phyloP scores from a whole-genome alignment of 2,797 vertebrate species.

The Falco peregrinus region DNA sequence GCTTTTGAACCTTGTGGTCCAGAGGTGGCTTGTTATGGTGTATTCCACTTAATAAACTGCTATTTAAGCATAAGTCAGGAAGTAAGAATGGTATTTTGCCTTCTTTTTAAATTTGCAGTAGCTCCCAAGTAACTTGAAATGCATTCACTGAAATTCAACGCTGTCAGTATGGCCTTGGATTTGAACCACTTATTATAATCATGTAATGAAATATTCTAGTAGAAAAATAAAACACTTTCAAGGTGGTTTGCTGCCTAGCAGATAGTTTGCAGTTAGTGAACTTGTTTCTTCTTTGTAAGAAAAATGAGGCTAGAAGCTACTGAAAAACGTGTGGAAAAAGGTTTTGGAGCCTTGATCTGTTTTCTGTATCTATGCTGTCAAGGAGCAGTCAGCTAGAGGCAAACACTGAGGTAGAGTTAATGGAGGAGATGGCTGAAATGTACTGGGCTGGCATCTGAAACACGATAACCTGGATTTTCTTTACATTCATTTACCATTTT shows the following conservation, averaged over 20 bases:
- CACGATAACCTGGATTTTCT: conserved; percentile 20
- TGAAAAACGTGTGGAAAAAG: not conserved
- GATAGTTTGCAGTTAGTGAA: conserved; percentile 9
- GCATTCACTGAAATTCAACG: not conserved
- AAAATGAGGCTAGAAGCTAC: conserved; percentile 31
- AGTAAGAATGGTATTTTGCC: not conserved
- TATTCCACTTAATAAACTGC: not conserved
- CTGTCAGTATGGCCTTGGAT: not conserved
- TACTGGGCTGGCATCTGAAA: conserved; percentile 29
- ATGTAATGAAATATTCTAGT: not conserved
- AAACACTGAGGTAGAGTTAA: not conserved
- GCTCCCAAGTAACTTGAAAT: not conserved
- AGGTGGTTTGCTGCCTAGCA: conserved; percentile 4
- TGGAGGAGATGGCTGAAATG: conserved; percentile 10
- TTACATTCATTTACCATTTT: not conserved
- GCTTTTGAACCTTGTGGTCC: not conserved
- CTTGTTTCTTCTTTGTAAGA: conserved; percentile 56
- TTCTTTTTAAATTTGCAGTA: not conserved
- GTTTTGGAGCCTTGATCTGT: conserved; percentile 32
- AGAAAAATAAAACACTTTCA: not conserved
- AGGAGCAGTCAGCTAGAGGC: not conserved
- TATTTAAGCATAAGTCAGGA: not conserved
- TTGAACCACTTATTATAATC: conserved; percentile 16
- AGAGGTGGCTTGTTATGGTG: not conserved
- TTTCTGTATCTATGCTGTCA: not conserved